These are phyloP conservation scores for Gryon sp. DNA, from an alignment of 1,140 invertebrate genomes.

Conservation along the genomic window DNA sequence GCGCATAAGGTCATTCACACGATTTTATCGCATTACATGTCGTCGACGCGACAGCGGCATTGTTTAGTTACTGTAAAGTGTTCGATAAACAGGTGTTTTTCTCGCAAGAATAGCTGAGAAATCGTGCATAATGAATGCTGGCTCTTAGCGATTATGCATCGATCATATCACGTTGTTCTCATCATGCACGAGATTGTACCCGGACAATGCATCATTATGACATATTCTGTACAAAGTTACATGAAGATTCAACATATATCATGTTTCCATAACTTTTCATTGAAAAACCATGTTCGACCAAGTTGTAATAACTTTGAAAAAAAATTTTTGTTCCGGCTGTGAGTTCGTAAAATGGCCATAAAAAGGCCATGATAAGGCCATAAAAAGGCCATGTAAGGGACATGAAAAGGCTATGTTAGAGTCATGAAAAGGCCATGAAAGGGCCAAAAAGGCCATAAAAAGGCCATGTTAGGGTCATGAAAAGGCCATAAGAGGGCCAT, in stretches of 20 bases:
- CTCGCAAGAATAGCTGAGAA: conserved; percentile 8
- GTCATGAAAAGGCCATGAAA: no score
- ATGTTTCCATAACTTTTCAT: neutral
- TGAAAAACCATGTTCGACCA: no score
- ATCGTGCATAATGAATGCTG: conserved; percentile 14
- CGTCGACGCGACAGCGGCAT: neutral
- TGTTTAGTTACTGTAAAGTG: conserved; percentile 8
- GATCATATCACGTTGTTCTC: conserved; percentile 9
- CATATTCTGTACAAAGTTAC: conserved; percentile 2
- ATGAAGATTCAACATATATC: neutral
- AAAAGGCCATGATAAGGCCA: no score
- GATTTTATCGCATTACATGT: conserved; percentile 2
- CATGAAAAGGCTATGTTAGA: no score
- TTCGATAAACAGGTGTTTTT: conserved; percentile 31
- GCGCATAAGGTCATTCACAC: conserved; percentile 3
- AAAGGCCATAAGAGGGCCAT: no score
- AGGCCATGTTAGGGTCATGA: no score
- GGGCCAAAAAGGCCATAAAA: no score
- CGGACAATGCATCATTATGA: conserved; percentile 13
- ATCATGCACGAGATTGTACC: conserved; percentile 1
- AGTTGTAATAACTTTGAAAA: no score
- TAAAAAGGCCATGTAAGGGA: no score
- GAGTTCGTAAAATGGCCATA: no score
- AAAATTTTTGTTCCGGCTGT: no score
- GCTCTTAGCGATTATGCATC: conserved; percentile 21